Conservation (phyloP, 2,888 invertebrate species). For the Cremastinae sp. region DNA sequence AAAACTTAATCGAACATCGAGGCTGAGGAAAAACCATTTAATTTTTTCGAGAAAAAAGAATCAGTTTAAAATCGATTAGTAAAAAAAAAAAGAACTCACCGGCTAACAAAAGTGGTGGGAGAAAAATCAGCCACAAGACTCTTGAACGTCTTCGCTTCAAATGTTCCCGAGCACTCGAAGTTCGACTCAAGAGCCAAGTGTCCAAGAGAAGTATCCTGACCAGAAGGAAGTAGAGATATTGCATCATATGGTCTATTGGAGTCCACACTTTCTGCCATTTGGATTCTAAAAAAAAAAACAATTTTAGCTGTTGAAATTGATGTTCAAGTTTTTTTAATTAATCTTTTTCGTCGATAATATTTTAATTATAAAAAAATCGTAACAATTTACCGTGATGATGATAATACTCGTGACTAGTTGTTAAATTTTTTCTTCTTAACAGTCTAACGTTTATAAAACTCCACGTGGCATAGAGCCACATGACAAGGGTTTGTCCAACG, state of each 20-base stretch:
- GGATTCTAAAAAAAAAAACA: constrained; percentile 68
- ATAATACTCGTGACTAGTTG: constrained; percentile 68
- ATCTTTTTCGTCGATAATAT: not conserved
- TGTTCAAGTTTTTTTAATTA: constrained; percentile 15
- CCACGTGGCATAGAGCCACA: constrained; percentile 65
- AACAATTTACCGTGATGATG: constrained; percentile 64
- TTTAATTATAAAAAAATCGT: not conserved
- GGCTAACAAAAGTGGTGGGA: constrained; percentile 82
- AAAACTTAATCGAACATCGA: not conserved
- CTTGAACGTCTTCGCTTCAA: constrained; percentile 68
- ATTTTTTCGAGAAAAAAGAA: constrained; percentile 6
- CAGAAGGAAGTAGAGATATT: constrained; percentile 72
- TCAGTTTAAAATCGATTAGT: not conserved
- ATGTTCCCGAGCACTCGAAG: constrained; percentile 67
- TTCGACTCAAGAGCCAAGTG: constrained; percentile 75
- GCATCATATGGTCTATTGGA: constrained; percentile 65
- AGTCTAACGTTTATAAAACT: constrained; percentile 68
- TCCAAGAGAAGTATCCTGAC: constrained; percentile 73
- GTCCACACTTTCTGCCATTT: constrained; percentile 70
- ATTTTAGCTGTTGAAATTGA: not conserved
- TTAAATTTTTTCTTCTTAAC: constrained; percentile 63
- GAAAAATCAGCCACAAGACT: constrained; percentile 79
- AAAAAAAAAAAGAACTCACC: constrained; percentile 80
- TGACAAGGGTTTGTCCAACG: constrained; percentile 61
- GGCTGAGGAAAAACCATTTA: not conserved